Base-by-base conservation (phyloP, 2,113 vertebrate species). In the Nycticebus coucang region DNA sequence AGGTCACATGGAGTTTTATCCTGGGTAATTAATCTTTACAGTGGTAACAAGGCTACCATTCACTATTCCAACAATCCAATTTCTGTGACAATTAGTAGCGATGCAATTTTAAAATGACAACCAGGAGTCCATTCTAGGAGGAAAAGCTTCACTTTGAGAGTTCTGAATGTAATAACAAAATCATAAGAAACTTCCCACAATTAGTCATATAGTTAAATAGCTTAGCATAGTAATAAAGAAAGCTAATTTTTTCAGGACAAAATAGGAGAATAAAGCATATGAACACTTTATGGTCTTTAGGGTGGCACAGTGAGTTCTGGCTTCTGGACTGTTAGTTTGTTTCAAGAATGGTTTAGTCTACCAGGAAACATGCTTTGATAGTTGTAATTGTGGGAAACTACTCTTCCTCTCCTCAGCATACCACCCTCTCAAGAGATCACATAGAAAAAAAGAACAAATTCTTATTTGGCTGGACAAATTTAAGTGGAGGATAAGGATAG, bases 81-180 rank as follows among this genome's bases (percentile, higher is more conserved):
- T 72, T 92, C 41, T 86, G 41, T 84, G 30, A n/a, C n/a, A 69
- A 74, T 68, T 74, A 74, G 17, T 37, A 84, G 4, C 26, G 10
- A 87, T 59, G 41, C 78, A 15, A 91, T 87, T 95, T 85, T 83
- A 57, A 69, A 81, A 74, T 62, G 77, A 74, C 15, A 80, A n/a
- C 2, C 7, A 19, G 9, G 18, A 77, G 30, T 95, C n/a, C 4
- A 94, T 93, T 69, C 15, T 3, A 80, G 41, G 35, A 93, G 24
- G 35, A 82, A 89, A 78, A 83, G 26, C 41, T 5, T 95, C 35
- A n/a, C 22, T 89, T 62, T 74, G 66, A 95, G 59, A 84, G 3
- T 18, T 91, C 13, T 35, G 57, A 82, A 14, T 62, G 4, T 7
- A 64, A 53, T 41, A 91, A 83, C 22, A 4, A 86, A 69, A 64